Evolutionary conservation across 2,888 invertebrate species (phyloP), one percentile per base, ranked within the genome.

Genomic region (Drosophila mimica): DNA sequence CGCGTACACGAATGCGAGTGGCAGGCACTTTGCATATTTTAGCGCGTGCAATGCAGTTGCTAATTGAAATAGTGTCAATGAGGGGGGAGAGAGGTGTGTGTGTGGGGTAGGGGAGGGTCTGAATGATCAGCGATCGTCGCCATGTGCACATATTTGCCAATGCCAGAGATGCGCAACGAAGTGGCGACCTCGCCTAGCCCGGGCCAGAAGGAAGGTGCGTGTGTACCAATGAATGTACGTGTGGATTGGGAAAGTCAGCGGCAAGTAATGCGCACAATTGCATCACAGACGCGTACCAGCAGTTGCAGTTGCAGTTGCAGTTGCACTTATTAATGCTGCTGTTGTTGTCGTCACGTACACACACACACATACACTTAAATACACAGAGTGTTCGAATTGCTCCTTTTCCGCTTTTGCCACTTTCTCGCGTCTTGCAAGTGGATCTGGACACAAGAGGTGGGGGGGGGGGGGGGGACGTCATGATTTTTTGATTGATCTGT

Each of bases 401-500:
- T 63, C 52, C 57, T 68, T 54, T 70, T 49, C 25, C 6, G 53
- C 65, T 74, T 58, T 76, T 64, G 75, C 75, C 70, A 78, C 67
- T 67, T 70, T 70, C 76, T 66, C 64, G 67, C 49, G 69, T 65
- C 75, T 78, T 76, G 69, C 73, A 81, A 81, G 72, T 79, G 69
- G 70, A 64, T 46, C 69, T 63, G 79, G 71, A 66, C 38, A 30
- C 25, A 36, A 6, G 4, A 15, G 38, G 43, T 17, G 46, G 46
- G 30, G 48, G 63, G 46, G 31, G 48, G 63, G 40, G 31, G 48
- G 63, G 54, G 61, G 61, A 81, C 71, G 82, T 87, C 86, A 86
- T 86, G 86, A 89, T 83, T 89, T 80, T 90, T 89, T 91, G 91
- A 91, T 91, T 92, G 91, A 91, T 91, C 92, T 87, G 85, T 87